These are phyloP conservation scores for Prunella himalayana DNA, from an alignment of 2,113 vertebrate genomes.

Conservation along the genomic window DNA sequence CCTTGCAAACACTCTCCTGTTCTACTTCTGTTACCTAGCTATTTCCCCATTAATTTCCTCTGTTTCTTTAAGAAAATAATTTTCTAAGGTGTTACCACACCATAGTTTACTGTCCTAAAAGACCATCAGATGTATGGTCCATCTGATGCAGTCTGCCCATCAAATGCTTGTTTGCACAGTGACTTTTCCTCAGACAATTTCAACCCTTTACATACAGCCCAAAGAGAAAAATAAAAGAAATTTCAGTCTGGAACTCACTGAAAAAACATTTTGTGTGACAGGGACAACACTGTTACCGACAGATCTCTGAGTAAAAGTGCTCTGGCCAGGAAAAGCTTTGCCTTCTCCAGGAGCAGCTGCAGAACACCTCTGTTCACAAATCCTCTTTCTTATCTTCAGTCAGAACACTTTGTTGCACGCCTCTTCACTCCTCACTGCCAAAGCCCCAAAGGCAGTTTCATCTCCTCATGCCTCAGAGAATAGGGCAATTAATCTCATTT, in stretches of 20 bases:
- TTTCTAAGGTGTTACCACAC: not conserved
- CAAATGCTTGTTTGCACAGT: not conserved
- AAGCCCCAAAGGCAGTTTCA: not conserved
- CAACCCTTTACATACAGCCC: not conserved
- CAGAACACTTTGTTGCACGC: not conserved
- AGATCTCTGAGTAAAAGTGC: not conserved
- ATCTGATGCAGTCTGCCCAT: not conserved
- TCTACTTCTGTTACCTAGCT: not conserved
- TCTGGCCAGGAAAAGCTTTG: not conserved
- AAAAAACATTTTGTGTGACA: not conserved
- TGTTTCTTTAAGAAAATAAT: not conserved
- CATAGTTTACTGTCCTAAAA: not conserved
- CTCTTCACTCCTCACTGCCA: not conserved
- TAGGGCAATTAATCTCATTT: not conserved
- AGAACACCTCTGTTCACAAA: not conserved
- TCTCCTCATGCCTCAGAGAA: not conserved
- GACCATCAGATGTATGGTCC: not conserved
- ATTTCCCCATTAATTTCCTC: not conserved
- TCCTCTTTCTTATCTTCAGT: not conserved
- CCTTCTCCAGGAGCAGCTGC: not conserved
- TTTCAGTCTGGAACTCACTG: not conserved
- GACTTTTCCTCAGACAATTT: not conserved
- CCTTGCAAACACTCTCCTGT: not conserved
- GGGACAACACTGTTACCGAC: rapidly evolving
- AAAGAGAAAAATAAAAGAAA: not conserved